Conservation (phyloP, 2,113 vertebrate genomes). For the Herpetotheres cachinnans region DNA sequence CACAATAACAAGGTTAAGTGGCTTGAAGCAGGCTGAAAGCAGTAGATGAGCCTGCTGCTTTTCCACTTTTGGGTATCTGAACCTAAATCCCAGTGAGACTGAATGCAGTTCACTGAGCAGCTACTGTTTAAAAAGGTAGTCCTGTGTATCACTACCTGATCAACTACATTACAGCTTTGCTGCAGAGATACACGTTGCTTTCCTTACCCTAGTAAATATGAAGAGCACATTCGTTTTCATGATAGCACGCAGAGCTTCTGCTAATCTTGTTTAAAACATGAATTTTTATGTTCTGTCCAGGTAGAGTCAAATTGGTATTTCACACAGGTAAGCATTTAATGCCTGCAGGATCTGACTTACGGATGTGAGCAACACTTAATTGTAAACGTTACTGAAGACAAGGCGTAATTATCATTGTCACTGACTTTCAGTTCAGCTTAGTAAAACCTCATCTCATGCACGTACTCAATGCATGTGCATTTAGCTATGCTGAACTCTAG, state of each 20-base stretch:
- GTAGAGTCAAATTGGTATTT: not conserved
- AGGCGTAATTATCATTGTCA: not conserved
- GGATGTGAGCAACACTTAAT: not conserved
- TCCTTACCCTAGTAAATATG: not conserved
- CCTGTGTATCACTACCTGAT: not conserved
- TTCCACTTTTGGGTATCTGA: not conserved
- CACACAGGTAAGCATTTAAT: not conserved
- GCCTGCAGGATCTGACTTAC: not conserved
- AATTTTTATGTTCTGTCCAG: not conserved
- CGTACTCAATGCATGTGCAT: fast-evolving
- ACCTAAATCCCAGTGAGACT: not conserved
- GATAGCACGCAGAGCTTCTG: not conserved
- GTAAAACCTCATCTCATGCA: not conserved
- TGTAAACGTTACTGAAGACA: not conserved
- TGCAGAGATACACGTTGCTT: not conserved
- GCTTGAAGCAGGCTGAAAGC: not conserved
- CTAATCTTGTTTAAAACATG: not conserved
- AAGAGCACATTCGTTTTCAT: not conserved
- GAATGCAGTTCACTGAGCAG: not conserved
- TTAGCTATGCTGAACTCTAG: not conserved
- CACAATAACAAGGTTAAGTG: not conserved
- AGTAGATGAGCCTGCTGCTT: not conserved
- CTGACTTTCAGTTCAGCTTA: not conserved
- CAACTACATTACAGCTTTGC: not conserved
- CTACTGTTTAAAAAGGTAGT: not conserved